phyloP scores from a whole-genome alignment of 2,888 invertebrate genomes.

The Apodemia hepburni region DNA sequence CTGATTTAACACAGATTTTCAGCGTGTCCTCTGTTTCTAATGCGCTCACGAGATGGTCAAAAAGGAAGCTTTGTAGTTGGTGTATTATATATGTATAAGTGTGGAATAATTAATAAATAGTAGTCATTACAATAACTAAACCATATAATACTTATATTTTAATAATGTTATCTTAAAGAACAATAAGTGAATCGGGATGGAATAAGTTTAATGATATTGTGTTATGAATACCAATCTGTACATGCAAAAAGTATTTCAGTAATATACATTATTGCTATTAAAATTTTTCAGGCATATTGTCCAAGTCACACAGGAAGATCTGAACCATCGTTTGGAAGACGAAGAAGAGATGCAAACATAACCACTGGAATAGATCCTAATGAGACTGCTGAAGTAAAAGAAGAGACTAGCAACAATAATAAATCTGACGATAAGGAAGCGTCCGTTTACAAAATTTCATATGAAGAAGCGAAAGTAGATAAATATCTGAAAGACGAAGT shows the following conservation, averaged over 20 bases:
- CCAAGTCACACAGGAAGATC: slow-evolving; percentile 89
- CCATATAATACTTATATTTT: no score
- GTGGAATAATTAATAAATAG: no score
- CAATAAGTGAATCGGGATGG: no score
- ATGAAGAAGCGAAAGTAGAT: slow-evolving; percentile 61
- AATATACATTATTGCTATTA: background rate
- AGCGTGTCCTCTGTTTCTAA: no score
- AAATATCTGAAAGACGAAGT: slow-evolving; percentile 74
- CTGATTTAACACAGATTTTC: no score
- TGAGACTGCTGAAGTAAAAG: slow-evolving; percentile 49
- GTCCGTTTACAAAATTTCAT: slow-evolving; percentile 59
- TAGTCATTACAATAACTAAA: no score
- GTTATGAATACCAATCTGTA: background rate
- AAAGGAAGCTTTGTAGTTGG: no score
- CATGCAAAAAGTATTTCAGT: background rate
- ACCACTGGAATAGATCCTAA: slow-evolving; percentile 54
- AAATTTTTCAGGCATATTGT: slow-evolving; percentile 84
- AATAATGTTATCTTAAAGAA: no score
- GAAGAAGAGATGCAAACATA: slow-evolving; percentile 76
- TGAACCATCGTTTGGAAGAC: slow-evolving; percentile 90
- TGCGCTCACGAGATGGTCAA: no score
- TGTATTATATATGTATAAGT: no score
- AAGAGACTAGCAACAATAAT: slow-evolving; percentile 40
- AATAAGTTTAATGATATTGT: no score
- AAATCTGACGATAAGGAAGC: slow-evolving; percentile 47